Evolutionary conservation across 2,797 vertebrate species (phyloP).

Genomic region (Myoxocephalus aenaeus): DNA sequence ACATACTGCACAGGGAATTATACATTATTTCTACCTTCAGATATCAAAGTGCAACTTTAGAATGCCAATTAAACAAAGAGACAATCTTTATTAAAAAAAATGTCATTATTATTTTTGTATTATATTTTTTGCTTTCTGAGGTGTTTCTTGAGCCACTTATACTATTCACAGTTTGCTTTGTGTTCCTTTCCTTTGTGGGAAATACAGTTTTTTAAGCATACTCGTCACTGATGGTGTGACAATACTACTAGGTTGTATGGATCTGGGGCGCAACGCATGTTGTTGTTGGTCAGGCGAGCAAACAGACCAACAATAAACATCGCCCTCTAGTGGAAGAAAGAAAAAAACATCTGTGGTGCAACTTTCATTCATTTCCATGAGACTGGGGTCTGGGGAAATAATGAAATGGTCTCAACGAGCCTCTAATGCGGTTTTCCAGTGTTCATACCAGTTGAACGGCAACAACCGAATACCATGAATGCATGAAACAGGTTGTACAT

Average conservation of each 20-base stretch:
- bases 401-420: neutral
- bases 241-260: neutral
- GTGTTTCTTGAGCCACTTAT: neutral
- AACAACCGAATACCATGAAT: neutral
- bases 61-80: neutral
- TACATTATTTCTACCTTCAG: neutral
- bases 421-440: neutral
- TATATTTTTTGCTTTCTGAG: neutral
- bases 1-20: neutral
- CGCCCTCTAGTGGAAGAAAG: slow-evolving; percentile 62
- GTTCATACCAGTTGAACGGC: neutral
- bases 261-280: neutral
- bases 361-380: neutral
- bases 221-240: neutral
- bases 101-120: neutral
- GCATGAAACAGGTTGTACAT: neutral
- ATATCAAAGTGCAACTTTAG: neutral
- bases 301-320: slow-evolving; percentile 43
- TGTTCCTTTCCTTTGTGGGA: neutral
- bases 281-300: neutral
- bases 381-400: neutral
- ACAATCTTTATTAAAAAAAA: neutral
- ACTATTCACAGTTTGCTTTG: neutral
- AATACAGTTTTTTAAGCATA: neutral
- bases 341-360: neutral